These are phyloP conservation scores for Chrysolina haemoptera DNA, from an alignment of 2,888 invertebrate genomes.

Conservation along the genomic window DNA sequence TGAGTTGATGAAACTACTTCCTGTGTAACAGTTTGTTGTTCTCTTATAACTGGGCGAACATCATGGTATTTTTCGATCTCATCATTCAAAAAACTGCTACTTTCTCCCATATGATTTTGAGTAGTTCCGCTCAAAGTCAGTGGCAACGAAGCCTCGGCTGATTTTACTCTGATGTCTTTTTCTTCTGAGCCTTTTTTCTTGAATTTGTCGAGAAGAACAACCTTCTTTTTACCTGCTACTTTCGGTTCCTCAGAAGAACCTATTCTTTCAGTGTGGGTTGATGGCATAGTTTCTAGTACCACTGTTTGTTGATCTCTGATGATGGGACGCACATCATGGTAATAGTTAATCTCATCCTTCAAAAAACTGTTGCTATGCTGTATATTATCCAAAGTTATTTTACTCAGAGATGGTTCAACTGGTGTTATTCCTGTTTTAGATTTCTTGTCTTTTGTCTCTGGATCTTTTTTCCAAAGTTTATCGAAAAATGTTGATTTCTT, in stretches of 20 bases:
- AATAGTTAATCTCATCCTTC: constrained; percentile 37
- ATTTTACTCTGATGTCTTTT: not conserved
- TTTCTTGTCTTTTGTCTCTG: constrained; percentile 18
- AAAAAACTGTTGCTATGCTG: constrained; percentile 33
- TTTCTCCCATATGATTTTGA: constrained; percentile 32
- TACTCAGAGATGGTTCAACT: too few species aligned
- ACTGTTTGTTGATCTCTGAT: not conserved
- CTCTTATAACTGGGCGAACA: constrained; percentile 17
- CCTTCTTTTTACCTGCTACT: not conserved
- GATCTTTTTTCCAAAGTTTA: constrained; percentile 32
- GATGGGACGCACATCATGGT: constrained; percentile 33
- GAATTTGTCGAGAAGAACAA: not conserved
- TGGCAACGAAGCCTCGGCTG: not conserved
- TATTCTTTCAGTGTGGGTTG: constrained; percentile 25
- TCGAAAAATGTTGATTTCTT: too few species aligned
- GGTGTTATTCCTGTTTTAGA: not conserved
- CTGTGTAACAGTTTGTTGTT: not conserved
- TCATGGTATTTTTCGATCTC: constrained; percentile 43
- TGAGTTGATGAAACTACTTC: not conserved
- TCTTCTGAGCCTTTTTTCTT: constrained; percentile 41
- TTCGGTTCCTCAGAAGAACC: not conserved
- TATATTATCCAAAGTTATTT: constrained; percentile 19
- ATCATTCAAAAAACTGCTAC: constrained; percentile 30
- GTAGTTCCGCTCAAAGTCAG: not conserved
- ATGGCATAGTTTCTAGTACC: not conserved